Conservation (phyloP, 2,797 vertebrate genomes). For the Platyrinchus mystaceus region DNA sequence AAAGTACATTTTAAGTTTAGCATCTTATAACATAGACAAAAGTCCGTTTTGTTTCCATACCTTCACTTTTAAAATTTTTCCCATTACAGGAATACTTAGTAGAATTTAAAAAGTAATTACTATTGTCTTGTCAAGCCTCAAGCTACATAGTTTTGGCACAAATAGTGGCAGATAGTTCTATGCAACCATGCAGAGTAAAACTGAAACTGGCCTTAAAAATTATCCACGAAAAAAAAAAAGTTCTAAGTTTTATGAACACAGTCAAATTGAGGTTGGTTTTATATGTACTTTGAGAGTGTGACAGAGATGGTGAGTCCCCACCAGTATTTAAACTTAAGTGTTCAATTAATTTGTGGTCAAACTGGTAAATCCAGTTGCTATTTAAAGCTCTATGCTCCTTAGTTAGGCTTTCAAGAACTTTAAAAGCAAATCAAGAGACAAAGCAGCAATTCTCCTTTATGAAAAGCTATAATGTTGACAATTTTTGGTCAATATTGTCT, state of each 20-base stretch:
- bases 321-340: not conserved
- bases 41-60: not conserved
- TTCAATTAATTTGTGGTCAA: not conserved
- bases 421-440: not conserved
- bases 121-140: not conserved
- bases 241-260: not conserved
- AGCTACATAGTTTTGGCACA: not conserved
- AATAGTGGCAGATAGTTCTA: not conserved
- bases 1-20: not conserved
- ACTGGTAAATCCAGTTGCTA: not conserved
- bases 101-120: not conserved
- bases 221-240: not conserved
- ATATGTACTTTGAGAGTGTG: not conserved
- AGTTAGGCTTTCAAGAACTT: not conserved
- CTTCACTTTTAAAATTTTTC: not conserved
- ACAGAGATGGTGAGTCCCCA: not conserved
- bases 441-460: not conserved
- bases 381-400: not conserved
- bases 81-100: not conserved
- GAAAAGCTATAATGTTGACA: not conserved
- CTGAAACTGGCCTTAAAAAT: not conserved
- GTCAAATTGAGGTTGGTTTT: not conserved
- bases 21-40: not conserved
- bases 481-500: not conserved
- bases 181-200: not conserved